Conservation (phyloP, 2,113 vertebrate species). For the Ancistrus triradiatus region DNA sequence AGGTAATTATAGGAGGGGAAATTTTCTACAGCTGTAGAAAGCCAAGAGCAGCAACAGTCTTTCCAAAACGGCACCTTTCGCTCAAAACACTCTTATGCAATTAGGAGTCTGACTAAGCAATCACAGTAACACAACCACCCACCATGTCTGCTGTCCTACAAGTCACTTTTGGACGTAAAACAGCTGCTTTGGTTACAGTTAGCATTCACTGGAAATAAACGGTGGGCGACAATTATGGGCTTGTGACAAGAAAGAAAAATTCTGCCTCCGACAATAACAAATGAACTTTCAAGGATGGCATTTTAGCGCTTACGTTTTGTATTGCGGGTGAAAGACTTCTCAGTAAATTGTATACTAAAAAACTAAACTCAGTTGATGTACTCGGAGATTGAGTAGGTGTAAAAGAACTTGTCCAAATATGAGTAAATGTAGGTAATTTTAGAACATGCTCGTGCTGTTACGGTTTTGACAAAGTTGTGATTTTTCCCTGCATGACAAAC, state of each 20-base stretch:
- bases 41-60: conserved; percentile 26
- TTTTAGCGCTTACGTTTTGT: neutral
- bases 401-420: conserved; percentile 11
- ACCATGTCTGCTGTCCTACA: conserved; percentile 38
- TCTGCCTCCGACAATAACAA: conserved; percentile 26
- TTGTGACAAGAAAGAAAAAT: conserved; percentile 30
- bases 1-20: conserved; percentile 17
- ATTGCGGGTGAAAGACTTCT: neutral
- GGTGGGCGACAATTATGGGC: conserved; percentile 39
- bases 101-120: conserved; percentile 48
- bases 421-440: neutral
- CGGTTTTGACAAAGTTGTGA: neutral
- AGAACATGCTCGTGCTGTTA: neutral
- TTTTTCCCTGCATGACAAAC: neutral
- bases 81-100: conserved; percentile 26
- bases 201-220: conserved; percentile 37
- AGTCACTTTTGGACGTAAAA: conserved; percentile 35
- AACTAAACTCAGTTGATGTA: neutral
- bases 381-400: conserved; percentile 10
- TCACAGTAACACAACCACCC: conserved; percentile 37
- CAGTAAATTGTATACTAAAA: conserved; percentile 5
- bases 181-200: conserved; percentile 36
- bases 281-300: conserved; percentile 13
- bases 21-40: conserved; percentile 10
- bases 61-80: conserved; percentile 40